Conservation (phyloP, 2,797 vertebrate genomes). For the Lagorchestes hirsutus region DNA sequence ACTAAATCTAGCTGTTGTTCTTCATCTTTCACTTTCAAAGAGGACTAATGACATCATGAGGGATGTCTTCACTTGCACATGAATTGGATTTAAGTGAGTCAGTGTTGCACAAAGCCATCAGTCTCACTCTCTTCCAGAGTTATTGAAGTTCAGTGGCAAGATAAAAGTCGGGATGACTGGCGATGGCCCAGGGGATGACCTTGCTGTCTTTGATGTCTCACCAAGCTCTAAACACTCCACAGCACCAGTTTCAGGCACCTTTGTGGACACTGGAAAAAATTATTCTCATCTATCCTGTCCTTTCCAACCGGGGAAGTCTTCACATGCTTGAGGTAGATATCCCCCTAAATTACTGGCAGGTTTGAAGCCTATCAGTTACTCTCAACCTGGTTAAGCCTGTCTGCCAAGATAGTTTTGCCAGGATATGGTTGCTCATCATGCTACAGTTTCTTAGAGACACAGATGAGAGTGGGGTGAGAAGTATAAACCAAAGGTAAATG, state of each 20-base stretch:
- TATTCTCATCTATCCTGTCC: background rate
- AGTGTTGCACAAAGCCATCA: background rate
- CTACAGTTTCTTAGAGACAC: background rate
- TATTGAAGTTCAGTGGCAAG: background rate
- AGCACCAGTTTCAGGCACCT: background rate
- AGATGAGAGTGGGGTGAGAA: background rate
- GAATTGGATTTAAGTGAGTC: background rate
- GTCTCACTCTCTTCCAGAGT: background rate
- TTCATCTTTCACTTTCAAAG: background rate
- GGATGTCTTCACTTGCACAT: background rate
- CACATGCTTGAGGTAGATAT: background rate
- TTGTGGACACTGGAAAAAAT: background rate
- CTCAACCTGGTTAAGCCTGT: background rate
- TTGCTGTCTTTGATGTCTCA: background rate
- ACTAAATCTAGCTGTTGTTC: background rate
- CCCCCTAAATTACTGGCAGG: background rate
- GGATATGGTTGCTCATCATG: background rate
- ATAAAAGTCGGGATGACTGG: background rate
- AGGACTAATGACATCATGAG: background rate
- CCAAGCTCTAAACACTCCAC: background rate
- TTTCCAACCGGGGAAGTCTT: background rate
- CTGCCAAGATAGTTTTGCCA: background rate
- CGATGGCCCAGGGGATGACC: background rate
- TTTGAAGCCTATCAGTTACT: background rate
- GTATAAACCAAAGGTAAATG: background rate